Percentiles rank a stretch among this genome's conserved stretches.
Evolutionary conservation across 2,113 vertebrate genomes (phyloP).

Genomic region (Eubucco bourcierii): DNA sequence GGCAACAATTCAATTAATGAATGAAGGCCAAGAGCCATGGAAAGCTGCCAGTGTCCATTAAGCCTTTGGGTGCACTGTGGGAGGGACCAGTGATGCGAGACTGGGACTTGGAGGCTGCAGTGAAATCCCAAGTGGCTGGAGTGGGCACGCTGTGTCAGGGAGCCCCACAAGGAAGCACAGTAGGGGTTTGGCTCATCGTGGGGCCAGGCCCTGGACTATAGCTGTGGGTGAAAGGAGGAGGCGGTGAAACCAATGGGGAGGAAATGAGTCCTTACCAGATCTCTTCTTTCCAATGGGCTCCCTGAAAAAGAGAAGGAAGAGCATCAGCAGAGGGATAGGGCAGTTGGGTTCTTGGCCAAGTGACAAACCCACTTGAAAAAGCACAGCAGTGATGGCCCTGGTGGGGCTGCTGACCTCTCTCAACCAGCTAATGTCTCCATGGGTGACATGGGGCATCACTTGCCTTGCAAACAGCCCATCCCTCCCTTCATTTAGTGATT

Average conservation of each 20-base stretch:
- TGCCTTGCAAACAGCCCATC: background rate
- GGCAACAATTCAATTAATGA: background rate
- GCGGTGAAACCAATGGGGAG: background rate
- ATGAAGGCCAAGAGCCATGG: background rate
- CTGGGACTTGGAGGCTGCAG: background rate
- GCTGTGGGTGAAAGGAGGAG: background rate
- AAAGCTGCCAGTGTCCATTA: background rate
- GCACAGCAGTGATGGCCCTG: background rate
- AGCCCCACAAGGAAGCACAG: background rate
- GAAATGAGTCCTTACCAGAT: conserved; percentile 82
- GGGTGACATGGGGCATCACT: background rate
- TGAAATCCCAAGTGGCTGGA: background rate
- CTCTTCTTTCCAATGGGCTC: conserved; percentile 94
- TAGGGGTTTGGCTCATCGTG: background rate
- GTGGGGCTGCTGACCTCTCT: background rate
- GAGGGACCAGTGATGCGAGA: rapidly evolving
- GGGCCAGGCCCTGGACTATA: rapidly evolving
- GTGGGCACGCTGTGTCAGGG: rapidly evolving
- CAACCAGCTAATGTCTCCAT: background rate
- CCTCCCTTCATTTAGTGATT: background rate
- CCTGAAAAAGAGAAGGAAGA: conserved; percentile 77
- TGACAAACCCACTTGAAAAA: background rate
- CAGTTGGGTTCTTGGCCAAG: background rate
- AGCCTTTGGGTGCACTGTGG: rapidly evolving
- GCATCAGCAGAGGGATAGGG: background rate